Evolutionary conservation across 2,113 vertebrate genomes (phyloP).

Genomic region (Otolemur garnettii): DNA sequence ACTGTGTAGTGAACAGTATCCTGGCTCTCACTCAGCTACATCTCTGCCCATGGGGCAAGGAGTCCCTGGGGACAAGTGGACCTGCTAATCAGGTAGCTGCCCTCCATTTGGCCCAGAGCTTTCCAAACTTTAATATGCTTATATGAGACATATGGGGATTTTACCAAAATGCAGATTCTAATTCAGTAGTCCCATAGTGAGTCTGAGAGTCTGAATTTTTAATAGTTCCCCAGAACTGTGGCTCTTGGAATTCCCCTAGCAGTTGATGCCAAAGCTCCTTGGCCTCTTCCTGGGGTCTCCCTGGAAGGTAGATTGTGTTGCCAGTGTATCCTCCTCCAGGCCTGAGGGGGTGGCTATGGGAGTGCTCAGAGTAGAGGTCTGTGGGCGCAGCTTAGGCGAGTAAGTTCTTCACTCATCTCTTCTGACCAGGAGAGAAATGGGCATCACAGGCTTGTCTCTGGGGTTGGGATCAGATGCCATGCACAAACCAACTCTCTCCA

Average conservation of each 20-base stretch:
- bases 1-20: background rate
- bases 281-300: background rate
- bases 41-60: background rate
- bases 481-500: background rate
- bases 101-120: background rate
- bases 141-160: background rate
- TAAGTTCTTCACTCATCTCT: background rate
- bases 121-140: background rate
- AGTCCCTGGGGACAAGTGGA: background rate
- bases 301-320: background rate
- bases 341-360: background rate
- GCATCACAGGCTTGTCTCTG: background rate
- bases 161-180: background rate
- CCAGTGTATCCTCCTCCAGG: background rate
- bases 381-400: background rate
- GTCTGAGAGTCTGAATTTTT: background rate
- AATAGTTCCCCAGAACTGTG: background rate
- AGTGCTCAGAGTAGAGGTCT: background rate
- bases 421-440: background rate
- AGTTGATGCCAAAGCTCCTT: background rate
- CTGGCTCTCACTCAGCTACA: background rate
- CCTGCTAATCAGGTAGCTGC: background rate
- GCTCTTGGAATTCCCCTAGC: background rate
- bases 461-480: background rate
- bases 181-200: background rate